phyloP scores from a whole-genome alignment of 1,140 invertebrate species.

The Idris sp. region DNA sequence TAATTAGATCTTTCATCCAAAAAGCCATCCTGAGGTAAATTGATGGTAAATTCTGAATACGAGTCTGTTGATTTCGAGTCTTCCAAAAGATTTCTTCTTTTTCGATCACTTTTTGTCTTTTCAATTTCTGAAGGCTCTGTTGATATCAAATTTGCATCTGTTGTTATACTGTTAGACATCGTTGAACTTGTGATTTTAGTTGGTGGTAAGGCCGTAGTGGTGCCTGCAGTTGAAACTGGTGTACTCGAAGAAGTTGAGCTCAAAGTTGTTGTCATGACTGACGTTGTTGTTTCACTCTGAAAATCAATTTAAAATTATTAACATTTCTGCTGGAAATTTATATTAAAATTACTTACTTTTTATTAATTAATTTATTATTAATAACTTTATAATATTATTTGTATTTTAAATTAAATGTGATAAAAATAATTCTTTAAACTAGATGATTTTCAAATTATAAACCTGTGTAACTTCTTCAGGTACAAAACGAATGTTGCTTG shows the following conservation, averaged over 20 bases:
- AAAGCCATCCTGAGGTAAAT: slow-evolving; percentile 82
- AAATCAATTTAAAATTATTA: slow-evolving; percentile 18
- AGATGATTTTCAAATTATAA: no score
- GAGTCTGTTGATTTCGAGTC: slow-evolving; percentile 48
- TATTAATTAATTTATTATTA: no score
- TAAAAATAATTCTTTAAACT: no score
- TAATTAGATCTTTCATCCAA: slow-evolving; percentile 88
- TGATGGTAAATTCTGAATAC: slow-evolving; percentile 39
- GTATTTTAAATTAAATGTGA: no score
- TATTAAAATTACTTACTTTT: no score
- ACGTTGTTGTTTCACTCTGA: slow-evolving; percentile 10
- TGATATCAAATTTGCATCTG: slow-evolving; percentile 1
- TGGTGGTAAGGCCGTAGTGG: slow-evolving; percentile 48
- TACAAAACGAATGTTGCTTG: slow-evolving; percentile 69
- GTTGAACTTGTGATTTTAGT: slow-evolving; percentile 6
- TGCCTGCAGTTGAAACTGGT: slow-evolving; percentile 22
- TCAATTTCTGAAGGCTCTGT: slow-evolving; percentile 10
- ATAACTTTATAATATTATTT: no score
- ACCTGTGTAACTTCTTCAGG: slow-evolving; percentile 63
- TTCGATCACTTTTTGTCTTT: slow-evolving; percentile 9
- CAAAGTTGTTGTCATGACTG: neutral
- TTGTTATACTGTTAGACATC: slow-evolving; percentile 2
- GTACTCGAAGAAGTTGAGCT: slow-evolving; percentile 35
- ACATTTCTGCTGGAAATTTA: no score
- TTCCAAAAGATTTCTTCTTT: slow-evolving; percentile 64